Base-by-base conservation (phyloP, 2,888 invertebrate species). In the Exephanes ischioxanthus region DNA sequence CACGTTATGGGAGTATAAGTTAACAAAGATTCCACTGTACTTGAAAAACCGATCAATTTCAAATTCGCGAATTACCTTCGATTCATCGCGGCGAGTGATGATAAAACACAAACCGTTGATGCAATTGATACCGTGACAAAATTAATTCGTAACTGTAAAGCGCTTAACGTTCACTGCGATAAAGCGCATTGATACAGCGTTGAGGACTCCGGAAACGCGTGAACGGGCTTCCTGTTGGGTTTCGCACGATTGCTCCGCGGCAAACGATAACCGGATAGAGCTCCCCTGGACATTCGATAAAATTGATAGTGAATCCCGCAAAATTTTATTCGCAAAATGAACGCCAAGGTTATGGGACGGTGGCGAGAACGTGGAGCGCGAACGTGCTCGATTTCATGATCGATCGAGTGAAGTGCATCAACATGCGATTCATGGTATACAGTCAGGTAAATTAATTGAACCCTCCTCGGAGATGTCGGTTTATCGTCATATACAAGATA, bases 401-500 rank as follows among this genome's bases (percentile, higher is more conserved):
- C 26, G 26, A 26, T 58, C 58, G 58, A 58, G 22, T 26, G 2
- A 58, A 58, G 4, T 26, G 58, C 58, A 58, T 58, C 26, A 58
- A 26, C 26, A 11, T 58, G 58, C 26, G 26, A 48, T 48, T 58
- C 26, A 26, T 11, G 58, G 14, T 11, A 19, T 22, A 22, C 58
- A 11, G 58, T 14, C 22, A 1, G 26, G 22, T 58, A 22, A 58
- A 58, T 58, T 58, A 26, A 58, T 58, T 58, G 14, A 22, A 26
- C 58, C 22, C 26, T 11, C 14, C 58, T 58, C 58, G 11, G 58
- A 26, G 58, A 58, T 58, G 26, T 26, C 22, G 14, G 26, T 26
- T 26, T 58, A 58, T 58, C 58, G 26, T 58, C 58, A 58, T 58
- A 14, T 11, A 26, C 58, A 14, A 58, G 58, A 58, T 58, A 58